A percentile compares a stretch with the other conserved stretches of the same genome.
Evolutionary conservation across 1,140 invertebrate species (phyloP).

Genomic region (Drosophila auraria): DNA sequence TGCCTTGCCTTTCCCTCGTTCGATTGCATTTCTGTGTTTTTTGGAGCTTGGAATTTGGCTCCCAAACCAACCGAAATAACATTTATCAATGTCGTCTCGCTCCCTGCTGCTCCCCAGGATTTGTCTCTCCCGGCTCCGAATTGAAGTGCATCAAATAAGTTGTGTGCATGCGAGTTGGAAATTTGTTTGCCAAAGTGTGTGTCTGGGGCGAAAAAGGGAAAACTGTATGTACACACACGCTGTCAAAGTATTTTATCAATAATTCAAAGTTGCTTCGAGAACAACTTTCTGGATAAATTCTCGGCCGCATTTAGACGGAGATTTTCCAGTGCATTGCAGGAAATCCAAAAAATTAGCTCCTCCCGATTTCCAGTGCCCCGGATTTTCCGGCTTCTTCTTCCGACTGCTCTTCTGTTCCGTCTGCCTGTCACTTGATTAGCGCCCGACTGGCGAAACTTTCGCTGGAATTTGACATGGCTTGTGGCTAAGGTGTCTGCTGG

Average conservation of each 20-base stretch:
- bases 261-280: conserved; percentile 53
- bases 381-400: not conserved
- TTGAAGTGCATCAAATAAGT: conserved; percentile 68
- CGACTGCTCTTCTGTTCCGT: too few relatives aligned
- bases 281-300: conserved; percentile 36
- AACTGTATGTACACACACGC: conserved; percentile 4
- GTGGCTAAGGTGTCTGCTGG: conserved; percentile 21
- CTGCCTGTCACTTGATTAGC: conserved; percentile 57
- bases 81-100: conserved; percentile 62
- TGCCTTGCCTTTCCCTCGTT: not conserved
- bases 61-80: conserved; percentile 33
- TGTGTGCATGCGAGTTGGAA: conserved; percentile 59
- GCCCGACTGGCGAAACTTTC: conserved; percentile 35
- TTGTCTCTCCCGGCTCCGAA: conserved; percentile 18
- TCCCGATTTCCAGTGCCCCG: conserved; percentile 7
- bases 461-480: conserved; percentile 45
- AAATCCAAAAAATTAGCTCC: conserved; percentile 50
- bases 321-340: conserved; percentile 23
- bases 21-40: conserved; percentile 26
- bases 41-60: conserved; percentile 11
- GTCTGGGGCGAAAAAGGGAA: conserved; percentile 24
- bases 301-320: conserved; percentile 41
- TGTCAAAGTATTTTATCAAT: conserved; percentile 69
- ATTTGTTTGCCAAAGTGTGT: conserved; percentile 49
- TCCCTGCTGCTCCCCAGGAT: not conserved